These are phyloP conservation scores for Capreolus pygargus DNA, from an alignment of 2,113 vertebrate genomes.

Conservation along the genomic window DNA sequence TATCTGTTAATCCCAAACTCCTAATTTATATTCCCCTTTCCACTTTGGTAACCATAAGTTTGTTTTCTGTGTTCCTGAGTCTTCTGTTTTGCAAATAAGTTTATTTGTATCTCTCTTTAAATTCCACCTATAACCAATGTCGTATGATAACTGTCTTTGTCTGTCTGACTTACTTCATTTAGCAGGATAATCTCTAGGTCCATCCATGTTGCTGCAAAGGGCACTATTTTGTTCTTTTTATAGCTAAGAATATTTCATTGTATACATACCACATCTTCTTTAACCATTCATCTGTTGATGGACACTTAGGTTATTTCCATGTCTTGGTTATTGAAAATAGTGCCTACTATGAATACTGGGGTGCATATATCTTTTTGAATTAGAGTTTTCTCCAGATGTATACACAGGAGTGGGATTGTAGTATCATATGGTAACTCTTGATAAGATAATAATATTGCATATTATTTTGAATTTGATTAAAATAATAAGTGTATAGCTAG, in stretches of 20 bases:
- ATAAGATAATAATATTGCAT: background rate
- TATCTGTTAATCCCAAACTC: background rate
- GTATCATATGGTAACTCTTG: background rate
- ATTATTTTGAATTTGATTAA: background rate
- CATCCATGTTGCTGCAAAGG: background rate
- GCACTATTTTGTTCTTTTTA: background rate
- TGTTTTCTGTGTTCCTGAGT: background rate
- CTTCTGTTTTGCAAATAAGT: background rate
- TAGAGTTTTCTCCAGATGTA: background rate
- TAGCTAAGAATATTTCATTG: background rate
- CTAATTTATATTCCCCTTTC: background rate
- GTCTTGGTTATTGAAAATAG: background rate
- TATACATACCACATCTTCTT: background rate
- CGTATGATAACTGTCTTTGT: background rate
- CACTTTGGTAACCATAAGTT: background rate
- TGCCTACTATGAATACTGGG: background rate
- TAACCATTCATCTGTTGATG: background rate
- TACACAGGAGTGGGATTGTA: background rate
- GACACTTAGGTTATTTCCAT: background rate
- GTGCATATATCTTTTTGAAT: background rate
- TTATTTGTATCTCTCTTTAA: background rate
- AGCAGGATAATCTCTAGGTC: background rate
- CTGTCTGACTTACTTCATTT: background rate
- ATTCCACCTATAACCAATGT: too few relatives aligned
- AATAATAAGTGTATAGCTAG: background rate